Evolutionary conservation across 1,140 invertebrate genomes (phyloP).

Genomic region (Aleiodes sp.): DNA sequence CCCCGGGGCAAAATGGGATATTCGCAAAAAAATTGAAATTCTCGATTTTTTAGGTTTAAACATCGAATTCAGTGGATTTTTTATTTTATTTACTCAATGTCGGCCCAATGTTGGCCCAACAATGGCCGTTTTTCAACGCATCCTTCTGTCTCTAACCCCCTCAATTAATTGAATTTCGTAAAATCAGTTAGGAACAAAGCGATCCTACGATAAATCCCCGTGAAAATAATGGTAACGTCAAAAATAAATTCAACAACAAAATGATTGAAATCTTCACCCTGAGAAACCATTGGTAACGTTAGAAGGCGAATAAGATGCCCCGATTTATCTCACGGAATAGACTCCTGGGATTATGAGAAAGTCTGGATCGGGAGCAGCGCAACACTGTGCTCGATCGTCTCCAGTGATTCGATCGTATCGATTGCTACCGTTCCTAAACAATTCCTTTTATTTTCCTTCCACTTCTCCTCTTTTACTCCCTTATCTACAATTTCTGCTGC

Average conservation of each 20-base stretch:
- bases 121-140: no score
- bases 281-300: constrained; percentile 12
- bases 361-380: constrained; percentile 30
- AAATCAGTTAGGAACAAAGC: no score
- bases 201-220: no score
- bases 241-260: no score
- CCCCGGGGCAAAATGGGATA: no score
- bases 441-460: background rate
- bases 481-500: background rate
- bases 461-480: background rate
- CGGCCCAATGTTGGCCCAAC: no score
- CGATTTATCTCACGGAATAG: background rate
- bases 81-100: no score
- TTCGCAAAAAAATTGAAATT: background rate
- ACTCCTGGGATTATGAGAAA: constrained; percentile 24
- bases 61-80: no score
- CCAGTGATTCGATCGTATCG: constrained; percentile 38
- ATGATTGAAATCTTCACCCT: background rate
- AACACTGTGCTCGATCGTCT: constrained; percentile 18
- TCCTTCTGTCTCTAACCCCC: no score
- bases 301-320: constrained; percentile 7
- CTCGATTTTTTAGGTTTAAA: no score
- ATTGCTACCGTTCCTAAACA: constrained; percentile 39
- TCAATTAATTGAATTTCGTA: no score
- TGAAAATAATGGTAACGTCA: no score